Evolutionary conservation across 2,888 invertebrate species (phyloP), one percentile per base, ranked within the genome.

Genomic region (Lasioglossum malachurum): DNA sequence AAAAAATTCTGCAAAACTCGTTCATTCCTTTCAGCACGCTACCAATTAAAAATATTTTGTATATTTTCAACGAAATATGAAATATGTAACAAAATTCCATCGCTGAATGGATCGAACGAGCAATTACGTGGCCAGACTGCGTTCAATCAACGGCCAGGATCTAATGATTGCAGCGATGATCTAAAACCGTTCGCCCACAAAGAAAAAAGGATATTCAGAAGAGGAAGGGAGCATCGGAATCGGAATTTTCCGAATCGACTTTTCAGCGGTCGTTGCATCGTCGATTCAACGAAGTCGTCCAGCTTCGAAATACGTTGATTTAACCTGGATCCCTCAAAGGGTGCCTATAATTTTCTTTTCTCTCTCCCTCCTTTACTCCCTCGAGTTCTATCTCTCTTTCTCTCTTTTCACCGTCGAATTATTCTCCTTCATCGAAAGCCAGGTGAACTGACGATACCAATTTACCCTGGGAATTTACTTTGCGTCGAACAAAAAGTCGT

Each of bases 401-500:
- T 16, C 53, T 64, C 64, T 31, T 64, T 64, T 31, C 64, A 64
- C 38, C 60, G 72, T 78, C 78, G 69, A 82, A 80, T 82, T 87
- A 80, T 83, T 87, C 78, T 79, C 73, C 78, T 64, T 75, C 80
- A 44, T 87, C 79, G 80, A 87, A 57, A 74, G 78, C 76, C 67
- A 46, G 49, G 57, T 74, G 64, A 31, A 67, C 72, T 44, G 73
- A 69, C 87, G 83, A 89, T 88, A 89, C 91, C 93, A 93, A 94
- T 94, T 94, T 92, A 89, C 90, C 69, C 83, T 82, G 89, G 90
- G 93, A 87, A 94, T 94, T 93, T 91, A 91, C 93, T 94, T 94
- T 92, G 89, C 89, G 84, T 64, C 69, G 91, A 90, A 88, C 88
- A 85, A 84, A 86, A 81, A 87, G 74, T 31, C 64, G 77, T 71